Evolutionary conservation across 2,888 invertebrate genomes (phyloP), one percentile per base, ranked within the genome.

Genomic region (Drosophila subsilvestris): DNA sequence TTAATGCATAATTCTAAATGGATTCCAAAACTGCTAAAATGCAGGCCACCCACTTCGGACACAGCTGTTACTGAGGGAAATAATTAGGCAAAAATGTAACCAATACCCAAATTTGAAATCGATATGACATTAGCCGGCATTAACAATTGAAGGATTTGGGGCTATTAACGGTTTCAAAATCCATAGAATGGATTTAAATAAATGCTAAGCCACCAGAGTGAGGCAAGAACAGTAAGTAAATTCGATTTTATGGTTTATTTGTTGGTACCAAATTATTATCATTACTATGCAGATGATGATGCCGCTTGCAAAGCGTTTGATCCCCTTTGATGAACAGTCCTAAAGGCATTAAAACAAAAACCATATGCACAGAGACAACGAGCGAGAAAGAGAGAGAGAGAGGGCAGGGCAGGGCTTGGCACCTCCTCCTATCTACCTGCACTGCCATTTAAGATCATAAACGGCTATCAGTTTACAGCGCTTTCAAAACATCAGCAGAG

Each of bases 371-470:
- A 14, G 42, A n/a, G 8, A 17, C 14, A 29, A n/a, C 8, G 29
- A 14, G 7, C 12, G 20, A 10, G n/a, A 14, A 14, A 14, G 37
- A 6, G 37, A 14, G 14, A 6, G 7, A 12, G 14, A 5, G 12
- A 37, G 32, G 12, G 4, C 10, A 37, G 7, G 7, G n/a, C 37
- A n/a, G 37, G 37, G 17, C 47, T 7, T 7, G 22, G 37, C 17
- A 22, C 25, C 22, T 18, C 9, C 20, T 44, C 17, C 54, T 57
- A 61, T 75, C 81, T 87, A 85, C 88, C 88, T 81, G 81, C 74
- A 78, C 70, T 85, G 86, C 86, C 82, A 76, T 85, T 88, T 74
- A 77, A 77, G 76, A 88, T 77, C 82, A 88, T 83, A 83, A 83
- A 82, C 71, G 77, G 75, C 88, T 86, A 83, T 83, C 82, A 79